Base-by-base conservation (phyloP, 2,797 vertebrate species). In the Echeneis naucrates region DNA sequence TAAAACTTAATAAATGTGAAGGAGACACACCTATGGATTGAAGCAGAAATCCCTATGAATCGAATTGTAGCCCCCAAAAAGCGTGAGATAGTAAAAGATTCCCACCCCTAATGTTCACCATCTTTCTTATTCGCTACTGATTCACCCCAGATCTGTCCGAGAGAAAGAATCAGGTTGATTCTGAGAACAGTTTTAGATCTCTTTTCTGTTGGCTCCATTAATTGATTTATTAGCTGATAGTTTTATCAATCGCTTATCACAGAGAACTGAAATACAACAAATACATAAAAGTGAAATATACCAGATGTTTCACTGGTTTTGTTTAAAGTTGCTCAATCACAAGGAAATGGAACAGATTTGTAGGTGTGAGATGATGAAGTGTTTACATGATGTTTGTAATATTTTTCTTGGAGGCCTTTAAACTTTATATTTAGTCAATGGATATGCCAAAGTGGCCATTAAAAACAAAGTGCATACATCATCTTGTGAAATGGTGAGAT, bases 401-500 rank as follows among this genome's bases (percentile, higher is more conserved):
- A 7, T 55, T 27, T 62, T 44, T 42, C 23, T 79, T 42, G 76
- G 23, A 30, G 30, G 62, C 11, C 27, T 55, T 64, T 75, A 26
- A 77, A 83, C 32, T 45, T 35, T 65, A 67, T 44, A 1, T 60
- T 55, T 35, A 65, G 4, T 65, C 66, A 16, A 68, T 63, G 23
- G 33, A 4, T 6, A 26, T 44, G 55, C 14, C 66, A 57, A 66
- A 58, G 58, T 55, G 37, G 42, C 42, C 42, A 60, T 65, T 65
- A 42, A 65, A 10, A 58, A 50, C 32, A 56, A 42, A 66, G 48
- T 54, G 7, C 12, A 24, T 16, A 6, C 44, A 55, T 52, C 24
- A n/a, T 52, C 21, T 51, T 59, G 53, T 51, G 8, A 76, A 65
- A 75, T 61, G 44, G 65, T 64, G 37, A 76, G 32, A 70, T 24